phyloP scores from a whole-genome alignment of 2,113 vertebrate genomes.

The Mastomys natalensis region DNA sequence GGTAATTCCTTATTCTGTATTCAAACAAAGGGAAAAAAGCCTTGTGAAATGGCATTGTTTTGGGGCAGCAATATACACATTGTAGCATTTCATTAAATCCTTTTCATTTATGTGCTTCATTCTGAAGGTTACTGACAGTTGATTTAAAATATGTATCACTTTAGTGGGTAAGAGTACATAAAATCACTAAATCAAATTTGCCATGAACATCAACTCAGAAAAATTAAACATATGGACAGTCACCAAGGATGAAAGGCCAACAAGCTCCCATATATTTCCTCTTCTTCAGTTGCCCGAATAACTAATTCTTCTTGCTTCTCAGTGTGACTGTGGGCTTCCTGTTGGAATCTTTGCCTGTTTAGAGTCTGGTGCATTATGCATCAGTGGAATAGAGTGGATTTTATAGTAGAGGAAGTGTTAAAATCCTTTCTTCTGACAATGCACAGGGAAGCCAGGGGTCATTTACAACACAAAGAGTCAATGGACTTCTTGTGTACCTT shows the following conservation, averaged over 20 bases:
- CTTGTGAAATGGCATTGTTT: slow-evolving; percentile 52
- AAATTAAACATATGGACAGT: slow-evolving; percentile 63
- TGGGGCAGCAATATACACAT: slow-evolving; percentile 37
- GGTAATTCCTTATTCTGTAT: slow-evolving; percentile 62
- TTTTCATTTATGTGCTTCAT: slow-evolving; percentile 70
- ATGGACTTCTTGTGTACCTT: slow-evolving; percentile 32
- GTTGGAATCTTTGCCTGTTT: not conserved
- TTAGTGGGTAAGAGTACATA: slow-evolving; percentile 62
- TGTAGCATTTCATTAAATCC: slow-evolving; percentile 67
- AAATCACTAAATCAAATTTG: slow-evolving; percentile 77
- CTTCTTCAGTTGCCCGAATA: slow-evolving; percentile 30
- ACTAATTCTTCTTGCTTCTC: slow-evolving; percentile 27
- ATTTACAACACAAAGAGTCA: slow-evolving; percentile 54
- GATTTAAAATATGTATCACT: slow-evolving; percentile 76
- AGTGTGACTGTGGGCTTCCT: slow-evolving; percentile 34
- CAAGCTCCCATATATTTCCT: not conserved
- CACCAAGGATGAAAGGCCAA: slow-evolving; percentile 61
- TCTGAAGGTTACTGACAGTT: slow-evolving; percentile 69
- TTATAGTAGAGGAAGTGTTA: slow-evolving; percentile 26
- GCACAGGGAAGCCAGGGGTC: not conserved
- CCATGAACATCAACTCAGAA: slow-evolving; percentile 60
- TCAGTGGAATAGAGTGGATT: not conserved
- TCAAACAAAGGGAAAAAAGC: slow-evolving; percentile 51
- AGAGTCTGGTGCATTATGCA: not conserved
- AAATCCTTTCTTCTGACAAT: slow-evolving; percentile 26